These are phyloP conservation scores for Adelognathus sp. DNA, from an alignment of 2,888 invertebrate species.

Conservation along the genomic window DNA sequence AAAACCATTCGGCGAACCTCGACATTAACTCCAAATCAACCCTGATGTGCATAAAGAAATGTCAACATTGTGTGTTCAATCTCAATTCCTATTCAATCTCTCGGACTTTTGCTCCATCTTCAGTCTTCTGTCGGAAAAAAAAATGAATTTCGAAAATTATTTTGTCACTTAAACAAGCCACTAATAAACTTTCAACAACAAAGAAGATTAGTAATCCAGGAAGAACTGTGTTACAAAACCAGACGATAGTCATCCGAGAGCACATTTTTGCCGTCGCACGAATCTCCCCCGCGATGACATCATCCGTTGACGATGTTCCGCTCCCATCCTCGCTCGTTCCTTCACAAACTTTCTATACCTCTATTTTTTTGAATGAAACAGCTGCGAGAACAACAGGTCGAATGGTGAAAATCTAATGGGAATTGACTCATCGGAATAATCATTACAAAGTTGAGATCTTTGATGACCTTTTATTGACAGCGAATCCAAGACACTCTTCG, in stretches of 20 bases:
- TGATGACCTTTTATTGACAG: not conserved
- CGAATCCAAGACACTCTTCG: not conserved
- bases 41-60: too few species aligned
- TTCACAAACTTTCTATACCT: not conserved
- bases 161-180: too few species aligned
- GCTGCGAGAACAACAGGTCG: not conserved
- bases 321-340: constrained; percentile 51
- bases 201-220: too few species aligned
- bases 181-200: too few species aligned
- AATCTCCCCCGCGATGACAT: constrained; percentile 69
- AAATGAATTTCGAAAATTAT: too few species aligned
- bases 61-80: too few species aligned
- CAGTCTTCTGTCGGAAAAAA: too few species aligned
- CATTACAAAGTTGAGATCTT: not conserved
- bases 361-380: constrained; percentile 21
- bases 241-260: not conserved
- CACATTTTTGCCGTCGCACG: not conserved
- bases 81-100: too few species aligned
- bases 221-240: too few species aligned
- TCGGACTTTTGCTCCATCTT: too few species aligned
- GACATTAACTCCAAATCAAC: too few species aligned
- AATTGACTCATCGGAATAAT: not conserved
- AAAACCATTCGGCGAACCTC: too few species aligned
- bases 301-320: constrained; percentile 74
- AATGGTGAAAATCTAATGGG: not conserved